Percentiles rank a stretch among this genome's conserved stretches.
phyloP scores from a whole-genome alignment of 1,140 invertebrate genomes.

The Drosophila oshimai region DNA sequence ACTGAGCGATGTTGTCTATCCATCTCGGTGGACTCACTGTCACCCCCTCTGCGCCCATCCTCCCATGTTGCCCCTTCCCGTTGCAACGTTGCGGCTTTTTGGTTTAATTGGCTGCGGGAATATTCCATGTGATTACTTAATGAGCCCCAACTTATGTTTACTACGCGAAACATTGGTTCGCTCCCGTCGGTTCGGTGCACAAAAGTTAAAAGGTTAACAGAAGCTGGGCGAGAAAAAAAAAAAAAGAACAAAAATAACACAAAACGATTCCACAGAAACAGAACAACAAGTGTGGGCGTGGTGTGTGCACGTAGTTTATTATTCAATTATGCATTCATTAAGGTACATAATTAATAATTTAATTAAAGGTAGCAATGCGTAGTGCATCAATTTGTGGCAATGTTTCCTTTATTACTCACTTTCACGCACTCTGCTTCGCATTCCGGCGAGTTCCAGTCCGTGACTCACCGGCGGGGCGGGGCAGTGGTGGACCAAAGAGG shows the following conservation, averaged over 20 bases:
- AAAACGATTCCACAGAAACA: slow-evolving; percentile 16
- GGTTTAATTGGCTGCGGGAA: slow-evolving; percentile 79
- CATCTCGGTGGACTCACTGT: slow-evolving; percentile 52
- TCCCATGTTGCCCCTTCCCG: too few species aligned
- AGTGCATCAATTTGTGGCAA: slow-evolving; percentile 61
- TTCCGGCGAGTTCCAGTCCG: neutral
- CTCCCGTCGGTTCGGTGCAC: slow-evolving; percentile 43
- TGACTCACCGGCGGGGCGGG: neutral
- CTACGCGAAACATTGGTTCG: slow-evolving; percentile 46
- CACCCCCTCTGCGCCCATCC: too few species aligned
- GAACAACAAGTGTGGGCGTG: slow-evolving; percentile 27
- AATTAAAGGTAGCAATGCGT: slow-evolving; percentile 63
- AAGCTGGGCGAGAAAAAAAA: neutral
- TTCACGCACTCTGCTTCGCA: slow-evolving; percentile 38
- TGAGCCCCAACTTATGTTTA: slow-evolving; percentile 74
- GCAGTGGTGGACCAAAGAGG: neutral
- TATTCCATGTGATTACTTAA: slow-evolving; percentile 80
- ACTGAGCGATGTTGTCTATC: slow-evolving; percentile 55
- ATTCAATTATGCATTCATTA: slow-evolving; percentile 78
- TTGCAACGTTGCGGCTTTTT: slow-evolving; percentile 57
- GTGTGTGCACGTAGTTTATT: slow-evolving; percentile 63
- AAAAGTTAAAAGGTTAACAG: slow-evolving; percentile 75
- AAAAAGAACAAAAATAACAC: slow-evolving; percentile 10
- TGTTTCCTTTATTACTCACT: slow-evolving; percentile 52
- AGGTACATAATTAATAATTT: slow-evolving; percentile 77